phyloP scores from a whole-genome alignment of 1,140 invertebrate genomes.

The Lordiphosa mommai region DNA sequence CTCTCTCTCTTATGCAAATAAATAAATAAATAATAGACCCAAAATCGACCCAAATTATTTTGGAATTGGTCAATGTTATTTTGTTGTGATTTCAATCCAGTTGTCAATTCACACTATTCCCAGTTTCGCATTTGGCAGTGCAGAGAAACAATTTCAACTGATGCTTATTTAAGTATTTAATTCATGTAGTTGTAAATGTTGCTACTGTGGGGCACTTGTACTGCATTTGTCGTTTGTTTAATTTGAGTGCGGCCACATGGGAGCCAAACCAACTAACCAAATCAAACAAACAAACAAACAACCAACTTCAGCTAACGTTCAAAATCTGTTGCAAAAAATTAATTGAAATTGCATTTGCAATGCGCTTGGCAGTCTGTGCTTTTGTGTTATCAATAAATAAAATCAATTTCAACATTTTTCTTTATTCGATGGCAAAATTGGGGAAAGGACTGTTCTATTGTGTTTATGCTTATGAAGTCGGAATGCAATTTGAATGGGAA shows the following conservation, averaged over 20 bases:
- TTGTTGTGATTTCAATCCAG: too few relatives aligned
- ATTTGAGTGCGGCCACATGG: constrained; percentile 1
- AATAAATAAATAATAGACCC: too few relatives aligned
- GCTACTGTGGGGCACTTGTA: not conserved
- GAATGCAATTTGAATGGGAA: constrained; percentile 53
- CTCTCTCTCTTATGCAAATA: too few relatives aligned
- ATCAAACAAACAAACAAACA: too few relatives aligned
- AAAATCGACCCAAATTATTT: too few relatives aligned
- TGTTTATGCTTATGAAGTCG: constrained; percentile 52
- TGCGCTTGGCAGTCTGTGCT: constrained; percentile 21
- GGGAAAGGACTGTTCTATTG: constrained; percentile 38
- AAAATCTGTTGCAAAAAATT: too few relatives aligned
- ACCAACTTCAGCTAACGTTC: constrained; percentile 30
- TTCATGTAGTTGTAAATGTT: not conserved
- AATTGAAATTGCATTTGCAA: constrained; percentile 72
- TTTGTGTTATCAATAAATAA: constrained; percentile 69
- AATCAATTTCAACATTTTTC: constrained; percentile 56
- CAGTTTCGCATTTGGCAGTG: too few relatives aligned
- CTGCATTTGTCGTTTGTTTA: not conserved
- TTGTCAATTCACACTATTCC: too few relatives aligned
- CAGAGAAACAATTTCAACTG: too few relatives aligned
- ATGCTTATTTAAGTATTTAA: not conserved
- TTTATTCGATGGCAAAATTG: too few relatives aligned
- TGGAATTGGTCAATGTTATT: too few relatives aligned
- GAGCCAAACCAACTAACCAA: constrained; percentile 12